Percentiles rank a stretch among this genome's conserved stretches.
Conservation (phyloP, 2,113 vertebrate genomes). For the Nothoprocta perdicaria region DNA sequence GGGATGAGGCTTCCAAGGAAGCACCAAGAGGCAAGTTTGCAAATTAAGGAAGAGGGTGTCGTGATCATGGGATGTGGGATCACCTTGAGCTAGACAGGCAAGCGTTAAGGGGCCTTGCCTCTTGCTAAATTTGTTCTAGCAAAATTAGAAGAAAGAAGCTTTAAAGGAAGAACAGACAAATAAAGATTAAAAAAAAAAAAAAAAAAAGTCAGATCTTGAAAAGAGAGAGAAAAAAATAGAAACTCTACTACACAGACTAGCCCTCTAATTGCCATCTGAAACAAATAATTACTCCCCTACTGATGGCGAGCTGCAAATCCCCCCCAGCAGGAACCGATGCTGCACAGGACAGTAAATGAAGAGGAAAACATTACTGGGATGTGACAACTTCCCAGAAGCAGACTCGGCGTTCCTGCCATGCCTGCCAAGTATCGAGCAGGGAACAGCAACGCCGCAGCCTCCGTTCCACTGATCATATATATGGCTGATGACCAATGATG, state of each 20-base stretch:
- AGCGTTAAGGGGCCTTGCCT: neutral
- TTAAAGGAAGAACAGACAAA: neutral
- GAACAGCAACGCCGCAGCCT: neutral
- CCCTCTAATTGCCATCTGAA: conserved; percentile 8
- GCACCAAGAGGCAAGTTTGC: neutral
- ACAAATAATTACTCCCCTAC: conserved; percentile 21
- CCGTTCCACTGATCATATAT: neutral
- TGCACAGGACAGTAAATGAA: conserved; percentile 9
- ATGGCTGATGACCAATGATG: no score
- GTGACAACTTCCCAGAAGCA: conserved; percentile 34
- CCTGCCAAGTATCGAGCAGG: neutral
- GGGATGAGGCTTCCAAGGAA: neutral
- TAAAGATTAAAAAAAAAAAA: neutral
- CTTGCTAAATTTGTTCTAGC: neutral
- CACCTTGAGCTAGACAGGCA: neutral
- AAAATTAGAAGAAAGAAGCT: neutral
- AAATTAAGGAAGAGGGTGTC: neutral
- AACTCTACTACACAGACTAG: neutral
- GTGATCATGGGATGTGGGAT: accelerated
- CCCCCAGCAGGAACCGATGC: neutral
- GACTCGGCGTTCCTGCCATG: neutral
- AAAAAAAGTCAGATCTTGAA: accelerated
- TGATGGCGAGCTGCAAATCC: neutral
- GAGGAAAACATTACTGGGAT: neutral
- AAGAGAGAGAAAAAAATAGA: neutral